Evolutionary conservation across 1,140 invertebrate species (phyloP).

Genomic region (Druon quercuslanigerum): DNA sequence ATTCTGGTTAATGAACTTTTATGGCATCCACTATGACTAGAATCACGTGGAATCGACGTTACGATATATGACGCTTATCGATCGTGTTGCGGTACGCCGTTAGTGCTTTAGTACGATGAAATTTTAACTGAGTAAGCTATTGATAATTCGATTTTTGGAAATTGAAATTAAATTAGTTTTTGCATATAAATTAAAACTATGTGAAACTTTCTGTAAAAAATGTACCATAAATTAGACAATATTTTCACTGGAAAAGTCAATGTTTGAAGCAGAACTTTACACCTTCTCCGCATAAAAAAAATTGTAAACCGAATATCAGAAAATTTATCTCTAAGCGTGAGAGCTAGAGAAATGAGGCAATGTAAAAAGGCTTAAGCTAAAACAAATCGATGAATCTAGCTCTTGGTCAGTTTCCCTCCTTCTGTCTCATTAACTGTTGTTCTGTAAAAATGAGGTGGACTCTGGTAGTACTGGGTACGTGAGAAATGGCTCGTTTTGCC

Average conservation of each 20-base stretch:
- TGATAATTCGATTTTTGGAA: too few relatives aligned
- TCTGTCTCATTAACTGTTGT: slow-evolving; percentile 9
- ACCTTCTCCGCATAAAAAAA: too few relatives aligned
- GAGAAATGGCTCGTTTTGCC: slow-evolving; percentile 23
- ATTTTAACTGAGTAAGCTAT: background rate
- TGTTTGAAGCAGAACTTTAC: too few relatives aligned
- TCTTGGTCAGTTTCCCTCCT: background rate
- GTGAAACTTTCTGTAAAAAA: too few relatives aligned
- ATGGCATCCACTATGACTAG: background rate
- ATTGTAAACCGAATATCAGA: too few relatives aligned
- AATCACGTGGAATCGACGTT: slow-evolving; percentile 16
- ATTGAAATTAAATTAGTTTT: too few relatives aligned
- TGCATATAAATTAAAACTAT: too few relatives aligned
- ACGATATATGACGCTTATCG: slow-evolving; percentile 1
- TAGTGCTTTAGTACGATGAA: background rate
- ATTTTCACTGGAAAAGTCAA: too few relatives aligned
- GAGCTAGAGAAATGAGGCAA: too few relatives aligned
- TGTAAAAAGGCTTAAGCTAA: background rate
- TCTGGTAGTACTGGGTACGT: slow-evolving; percentile 2
- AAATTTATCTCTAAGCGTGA: too few relatives aligned
- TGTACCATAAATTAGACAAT: too few relatives aligned
- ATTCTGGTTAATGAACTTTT: background rate
- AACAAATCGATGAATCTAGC: background rate
- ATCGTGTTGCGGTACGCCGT: slow-evolving; percentile 6
- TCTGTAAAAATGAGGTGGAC: slow-evolving; percentile 14